These are phyloP conservation scores for Lepus timidus DNA, from an alignment of 2,113 vertebrate species.

Conservation along the genomic window DNA sequence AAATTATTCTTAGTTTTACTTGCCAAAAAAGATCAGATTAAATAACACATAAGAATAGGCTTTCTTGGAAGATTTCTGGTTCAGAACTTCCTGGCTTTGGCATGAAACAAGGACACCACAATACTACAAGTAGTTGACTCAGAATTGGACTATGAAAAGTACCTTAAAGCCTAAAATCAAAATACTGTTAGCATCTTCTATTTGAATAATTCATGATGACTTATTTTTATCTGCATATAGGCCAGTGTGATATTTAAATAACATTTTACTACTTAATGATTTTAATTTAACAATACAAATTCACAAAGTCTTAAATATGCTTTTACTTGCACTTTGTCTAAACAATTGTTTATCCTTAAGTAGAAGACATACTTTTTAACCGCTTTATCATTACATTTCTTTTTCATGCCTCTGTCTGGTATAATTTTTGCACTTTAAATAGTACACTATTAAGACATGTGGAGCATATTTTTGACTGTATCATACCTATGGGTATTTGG, in stretches of 20 bases:
- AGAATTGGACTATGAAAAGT: background rate
- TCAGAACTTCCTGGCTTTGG: conserved; percentile 68
- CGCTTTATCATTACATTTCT: conserved; percentile 62
- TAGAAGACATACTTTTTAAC: conserved; percentile 58
- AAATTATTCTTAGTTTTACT: conserved; percentile 73
- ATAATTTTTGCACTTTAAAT: conserved; percentile 81
- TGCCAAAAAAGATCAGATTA: conserved; percentile 75
- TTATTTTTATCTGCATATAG: conserved; percentile 2
- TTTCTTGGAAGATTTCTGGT: conserved; percentile 73
- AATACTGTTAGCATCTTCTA: conserved; percentile 17
- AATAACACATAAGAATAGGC: conserved; percentile 77
- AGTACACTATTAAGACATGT: conserved; percentile 75
- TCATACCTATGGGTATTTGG: conserved; percentile 77
- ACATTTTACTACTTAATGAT: background rate
- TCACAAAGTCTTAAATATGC: background rate
- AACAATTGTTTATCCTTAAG: conserved; percentile 49
- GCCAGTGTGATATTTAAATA: background rate
- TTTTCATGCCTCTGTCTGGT: conserved; percentile 68
- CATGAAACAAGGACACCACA: conserved; percentile 44
- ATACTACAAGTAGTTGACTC: conserved; percentile 36
- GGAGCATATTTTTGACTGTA: conserved; percentile 71
- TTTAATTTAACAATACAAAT: conserved; percentile 21
- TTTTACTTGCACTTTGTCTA: conserved; percentile 8
- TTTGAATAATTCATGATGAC: conserved; percentile 6
- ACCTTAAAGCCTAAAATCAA: conserved; percentile 45